Percentiles rank a stretch among this genome's conserved stretches.
Evolutionary conservation across 2,888 invertebrate species (phyloP).

Genomic region (Nomada goodeniana): DNA sequence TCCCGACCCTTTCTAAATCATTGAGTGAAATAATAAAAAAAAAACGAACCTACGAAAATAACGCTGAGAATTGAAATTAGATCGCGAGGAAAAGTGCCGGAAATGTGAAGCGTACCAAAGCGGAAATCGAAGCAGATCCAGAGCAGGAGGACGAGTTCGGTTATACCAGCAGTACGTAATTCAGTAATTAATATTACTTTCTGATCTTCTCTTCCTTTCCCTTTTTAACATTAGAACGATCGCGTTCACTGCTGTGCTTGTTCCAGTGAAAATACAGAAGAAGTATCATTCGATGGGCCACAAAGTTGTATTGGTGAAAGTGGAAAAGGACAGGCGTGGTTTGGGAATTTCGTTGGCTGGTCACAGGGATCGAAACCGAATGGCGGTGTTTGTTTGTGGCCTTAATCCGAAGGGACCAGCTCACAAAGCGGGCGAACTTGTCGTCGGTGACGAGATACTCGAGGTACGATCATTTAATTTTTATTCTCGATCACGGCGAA

Average conservation of each 20-base stretch:
- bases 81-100: slow-evolving; percentile 96
- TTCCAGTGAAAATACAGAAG: slow-evolving; percentile 95
- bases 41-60: too few relatives aligned
- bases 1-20: not conserved
- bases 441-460: slow-evolving; percentile 97
- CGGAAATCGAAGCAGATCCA: slow-evolving; percentile 91
- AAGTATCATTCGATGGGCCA: slow-evolving; percentile 94
- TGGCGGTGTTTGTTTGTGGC: slow-evolving; percentile 99
- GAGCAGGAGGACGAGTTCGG: slow-evolving; percentile 97
- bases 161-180: slow-evolving; percentile 94
- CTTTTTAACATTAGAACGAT: not conserved
- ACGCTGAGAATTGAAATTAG: slow-evolving; percentile 75
- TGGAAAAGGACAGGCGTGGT: slow-evolving; percentile 91
- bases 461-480: slow-evolving; percentile 87
- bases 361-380: slow-evolving; percentile 95
- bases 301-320: slow-evolving; percentile 89
- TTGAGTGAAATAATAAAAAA: too few relatives aligned
- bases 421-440: slow-evolving; percentile 89
- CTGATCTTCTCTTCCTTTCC: not conserved
- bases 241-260: too few relatives aligned
- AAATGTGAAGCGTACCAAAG: slow-evolving; percentile 91
- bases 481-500: too few relatives aligned
- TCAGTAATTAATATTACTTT: not conserved
- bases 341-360: slow-evolving; percentile 97
- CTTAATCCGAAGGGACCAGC: slow-evolving; percentile 95